Evolutionary conservation across 2,888 invertebrate species (phyloP).

Genomic region (Colostygia pectinataria): DNA sequence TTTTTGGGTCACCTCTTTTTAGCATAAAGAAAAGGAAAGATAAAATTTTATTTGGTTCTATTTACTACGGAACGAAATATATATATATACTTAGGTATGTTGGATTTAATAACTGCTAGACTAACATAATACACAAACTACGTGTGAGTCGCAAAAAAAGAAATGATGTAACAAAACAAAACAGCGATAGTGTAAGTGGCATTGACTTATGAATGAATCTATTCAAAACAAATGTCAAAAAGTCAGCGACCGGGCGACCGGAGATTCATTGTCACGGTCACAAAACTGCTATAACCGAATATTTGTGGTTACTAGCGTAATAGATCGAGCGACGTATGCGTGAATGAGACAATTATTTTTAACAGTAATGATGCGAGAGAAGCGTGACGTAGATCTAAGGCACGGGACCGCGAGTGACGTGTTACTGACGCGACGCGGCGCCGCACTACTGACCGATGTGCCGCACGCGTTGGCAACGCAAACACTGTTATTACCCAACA

Average conservation of each 20-base stretch:
- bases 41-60: neutral
- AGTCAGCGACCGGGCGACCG: slow-evolving; percentile 47
- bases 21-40: neutral
- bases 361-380: slow-evolving; percentile 62
- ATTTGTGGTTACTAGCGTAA: slow-evolving; percentile 78
- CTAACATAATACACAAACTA: no score
- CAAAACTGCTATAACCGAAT: slow-evolving; percentile 72
- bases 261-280: slow-evolving; percentile 66
- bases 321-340: slow-evolving; percentile 64
- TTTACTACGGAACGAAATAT: neutral
- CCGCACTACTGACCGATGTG: slow-evolving; percentile 30
- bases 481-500: slow-evolving; percentile 53
- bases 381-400: slow-evolving; percentile 42
- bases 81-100: no score
- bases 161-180: slow-evolving; percentile 27
- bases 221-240: slow-evolving; percentile 48
- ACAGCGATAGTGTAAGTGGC: slow-evolving; percentile 28
- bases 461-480: slow-evolving; percentile 61
- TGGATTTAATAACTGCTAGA: no score
- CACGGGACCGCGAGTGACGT: slow-evolving; percentile 40
- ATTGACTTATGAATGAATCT: slow-evolving; percentile 36
- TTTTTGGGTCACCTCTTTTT: slow-evolving; percentile 8
- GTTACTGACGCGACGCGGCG: no score
- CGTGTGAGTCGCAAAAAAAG: slow-evolving; percentile 5
- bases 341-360: slow-evolving; percentile 82